phyloP scores from a whole-genome alignment of 2,888 invertebrate genomes.

The Amitus sp. region DNA sequence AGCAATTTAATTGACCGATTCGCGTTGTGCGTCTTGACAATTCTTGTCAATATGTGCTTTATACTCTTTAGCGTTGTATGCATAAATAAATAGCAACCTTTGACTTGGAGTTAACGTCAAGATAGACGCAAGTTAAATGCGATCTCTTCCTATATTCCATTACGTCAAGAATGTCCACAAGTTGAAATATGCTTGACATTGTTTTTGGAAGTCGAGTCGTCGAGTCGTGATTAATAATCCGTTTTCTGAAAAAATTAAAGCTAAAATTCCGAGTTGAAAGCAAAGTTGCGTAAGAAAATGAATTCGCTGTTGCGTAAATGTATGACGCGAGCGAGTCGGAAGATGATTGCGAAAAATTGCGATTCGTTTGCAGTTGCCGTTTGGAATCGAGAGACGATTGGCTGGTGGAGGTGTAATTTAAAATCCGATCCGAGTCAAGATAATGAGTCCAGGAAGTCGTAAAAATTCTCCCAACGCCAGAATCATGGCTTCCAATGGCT shows the following conservation, averaged over 20 bases:
- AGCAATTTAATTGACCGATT: too few relatives aligned
- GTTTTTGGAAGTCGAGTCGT: too few relatives aligned
- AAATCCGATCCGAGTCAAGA: conserved; percentile 41
- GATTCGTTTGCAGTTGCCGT: too few relatives aligned
- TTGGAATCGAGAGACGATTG: conserved; percentile 2
- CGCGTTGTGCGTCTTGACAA: too few relatives aligned
- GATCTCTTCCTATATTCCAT: conserved; percentile 6
- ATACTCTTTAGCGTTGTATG: conserved; percentile 33
- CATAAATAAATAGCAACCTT: conserved; percentile 53
- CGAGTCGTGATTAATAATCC: too few relatives aligned
- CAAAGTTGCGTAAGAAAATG: too few relatives aligned
- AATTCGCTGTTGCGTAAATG: too few relatives aligned
- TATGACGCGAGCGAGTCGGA: too few relatives aligned
- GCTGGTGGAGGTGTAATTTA: conserved; percentile 21
- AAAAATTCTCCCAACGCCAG: conserved; percentile 65
- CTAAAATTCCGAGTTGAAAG: too few relatives aligned
- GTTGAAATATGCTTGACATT: too few relatives aligned
- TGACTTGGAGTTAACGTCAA: conserved; percentile 40
- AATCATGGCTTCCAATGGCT: conserved; percentile 62
- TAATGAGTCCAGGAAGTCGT: conserved; percentile 69
- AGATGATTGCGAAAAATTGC: not conserved
- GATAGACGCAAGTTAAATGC: conserved; percentile 26
- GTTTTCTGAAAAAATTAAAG: too few relatives aligned
- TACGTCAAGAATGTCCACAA: too few relatives aligned
- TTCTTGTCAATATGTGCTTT: not conserved